These are phyloP conservation scores for Mellivora capensis DNA, from an alignment of 2,113 vertebrate genomes.

Conservation along the genomic window DNA sequence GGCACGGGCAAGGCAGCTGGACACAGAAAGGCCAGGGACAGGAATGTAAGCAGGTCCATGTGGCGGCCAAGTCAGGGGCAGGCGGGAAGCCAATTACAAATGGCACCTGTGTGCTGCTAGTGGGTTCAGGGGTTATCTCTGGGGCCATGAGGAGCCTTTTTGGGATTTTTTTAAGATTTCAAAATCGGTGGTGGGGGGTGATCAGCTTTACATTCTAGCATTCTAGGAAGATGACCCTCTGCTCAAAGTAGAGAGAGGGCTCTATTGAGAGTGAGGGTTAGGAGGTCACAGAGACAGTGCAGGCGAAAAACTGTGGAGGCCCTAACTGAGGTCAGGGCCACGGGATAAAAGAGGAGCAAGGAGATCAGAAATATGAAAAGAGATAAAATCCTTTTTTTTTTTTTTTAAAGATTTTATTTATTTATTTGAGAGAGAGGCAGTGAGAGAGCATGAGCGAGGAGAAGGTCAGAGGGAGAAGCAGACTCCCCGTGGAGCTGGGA, in stretches of 20 bases:
- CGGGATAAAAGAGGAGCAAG: accelerated
- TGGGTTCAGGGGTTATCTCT: neutral
- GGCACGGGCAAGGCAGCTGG: neutral
- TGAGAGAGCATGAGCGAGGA: too few relatives aligned
- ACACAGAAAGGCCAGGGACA: neutral
- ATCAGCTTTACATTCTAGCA: neutral
- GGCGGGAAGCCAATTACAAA: neutral
- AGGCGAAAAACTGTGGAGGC: neutral
- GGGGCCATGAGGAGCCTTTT: neutral
- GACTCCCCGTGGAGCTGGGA: too few relatives aligned
- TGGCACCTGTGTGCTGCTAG: neutral
- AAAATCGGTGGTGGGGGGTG: neutral
- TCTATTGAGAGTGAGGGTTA: neutral
- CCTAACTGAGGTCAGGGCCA: neutral
- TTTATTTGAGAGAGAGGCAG: too few relatives aligned
- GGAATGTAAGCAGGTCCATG: neutral
- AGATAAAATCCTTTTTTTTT: neutral
- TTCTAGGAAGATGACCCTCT: neutral
- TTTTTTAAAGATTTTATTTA: too few relatives aligned
- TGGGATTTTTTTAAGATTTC: neutral
- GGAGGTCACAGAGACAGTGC: neutral
- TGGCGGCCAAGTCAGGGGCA: neutral
- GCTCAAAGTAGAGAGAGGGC: neutral
- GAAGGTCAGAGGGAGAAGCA: too few relatives aligned
- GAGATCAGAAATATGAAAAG: neutral